Base-by-base conservation (phyloP, 92 coral and sea anemone genomes). In the Ricordea florida region DNA sequence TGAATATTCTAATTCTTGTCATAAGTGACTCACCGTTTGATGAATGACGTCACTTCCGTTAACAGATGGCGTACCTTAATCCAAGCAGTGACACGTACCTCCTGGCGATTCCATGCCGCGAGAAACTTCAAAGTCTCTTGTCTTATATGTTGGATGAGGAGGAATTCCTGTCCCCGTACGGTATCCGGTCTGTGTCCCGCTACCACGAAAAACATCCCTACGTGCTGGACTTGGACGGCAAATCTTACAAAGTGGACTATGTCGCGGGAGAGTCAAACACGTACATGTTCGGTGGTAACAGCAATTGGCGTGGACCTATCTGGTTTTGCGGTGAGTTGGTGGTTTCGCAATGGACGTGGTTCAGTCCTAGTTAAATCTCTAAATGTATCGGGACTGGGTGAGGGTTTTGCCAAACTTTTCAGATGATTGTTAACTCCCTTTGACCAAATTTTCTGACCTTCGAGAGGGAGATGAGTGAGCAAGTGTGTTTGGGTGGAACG, bases 231-330 rank as follows among this genome's bases (percentile, higher is more conserved):
- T 40, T 85, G 5, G 89, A 83, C n/a, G 92, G 86, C 2, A 62
- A 78, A 43, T 30, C 53, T 10, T 79, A 89, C 73, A 35, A 63
- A 10, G 98, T 92, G 28, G 78, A 78, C 35, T 92, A 92, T 56
- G 94, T 92, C n/a, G 85, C 98, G 2, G 98, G 87, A 6, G 98
- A 92, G 72, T 92, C 98, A 13, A 82, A 86, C 63, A 92, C 92
- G 0, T 30, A 49, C 48, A 89, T 92, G 98, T 92, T 92, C 59
- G 98, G 98, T 11, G 98, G 98, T 14, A 92, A 92, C 79, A 92
- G 98, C 63, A 92, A 92, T 81, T 92, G 98, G 98, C 79, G 98
- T n/a, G 98, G 98, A 21, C 98, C 98, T 3, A 69, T 92, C 22
- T 92, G 98, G 98, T 62, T 82, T 35, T 92, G 98, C 45, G 80